Evolutionary conservation across 2,113 vertebrate genomes (phyloP), one percentile per base, ranked within the genome.

Genomic region (Mungos mungo): DNA sequence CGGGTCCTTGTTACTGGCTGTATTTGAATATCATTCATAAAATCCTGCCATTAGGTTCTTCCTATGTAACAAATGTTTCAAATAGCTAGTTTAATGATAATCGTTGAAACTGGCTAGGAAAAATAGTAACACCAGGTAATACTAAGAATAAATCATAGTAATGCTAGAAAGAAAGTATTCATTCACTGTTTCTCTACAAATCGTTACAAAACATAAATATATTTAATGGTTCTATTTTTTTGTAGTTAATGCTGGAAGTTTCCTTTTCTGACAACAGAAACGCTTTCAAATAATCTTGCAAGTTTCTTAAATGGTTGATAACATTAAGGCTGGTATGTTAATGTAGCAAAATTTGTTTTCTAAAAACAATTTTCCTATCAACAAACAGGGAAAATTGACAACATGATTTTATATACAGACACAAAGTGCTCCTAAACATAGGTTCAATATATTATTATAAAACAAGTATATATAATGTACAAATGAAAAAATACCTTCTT

Each of bases 401-500:
- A 82, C 84, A 25, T 74, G 65, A 83, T 31, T n/a, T 90, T 38
- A 66, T 57, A n/a, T 18, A 57, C 11, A 83, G 41, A 92, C 19
- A 65, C 2, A 92, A 23, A 76, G 23, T 5, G 47, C 38, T 77
- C 82, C 54, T 84, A 50, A 63, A 92, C 38, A 45, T 0, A 57
- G 52, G 25, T 88, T 81, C 6, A 86, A n/a, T 13, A 38, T 33
- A 41, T 63, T 50, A 69, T 7, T 47, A 77, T 15, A 80, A 76
- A 95, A 71, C 23, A 95, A 90, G 10, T 31, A 86, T 21, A 9
- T 23, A 76, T 57, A 57, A 65, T 4, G 4, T 13, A 93, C 23
- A 93, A 81, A 65, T 68, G 18, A 83, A 1, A 72, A 96, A 33
- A 7, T 96, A 99, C 99, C 99, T 99, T 99, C 97, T 99, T 99